Conservation (phyloP, 2,797 vertebrate genomes). For the Xenentodon cancila region DNA sequence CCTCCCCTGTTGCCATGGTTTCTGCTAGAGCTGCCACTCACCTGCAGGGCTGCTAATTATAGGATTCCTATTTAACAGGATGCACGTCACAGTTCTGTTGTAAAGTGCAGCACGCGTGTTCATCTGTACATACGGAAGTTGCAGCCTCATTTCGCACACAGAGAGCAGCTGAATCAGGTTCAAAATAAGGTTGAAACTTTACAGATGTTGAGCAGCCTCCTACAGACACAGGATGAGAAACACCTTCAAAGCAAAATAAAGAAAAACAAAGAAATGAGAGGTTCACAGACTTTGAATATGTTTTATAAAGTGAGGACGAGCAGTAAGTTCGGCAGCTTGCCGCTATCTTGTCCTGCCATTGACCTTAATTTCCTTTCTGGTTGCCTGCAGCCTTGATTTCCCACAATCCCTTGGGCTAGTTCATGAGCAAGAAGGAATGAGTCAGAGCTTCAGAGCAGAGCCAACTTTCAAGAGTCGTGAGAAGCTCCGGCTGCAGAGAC, state of each 20-base stretch:
- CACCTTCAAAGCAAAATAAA: no score
- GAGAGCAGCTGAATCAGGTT: neutral
- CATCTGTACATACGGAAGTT: neutral
- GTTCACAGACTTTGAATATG: neutral
- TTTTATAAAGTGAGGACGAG: neutral
- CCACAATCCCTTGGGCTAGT: slow-evolving; percentile 60
- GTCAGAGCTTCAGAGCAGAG: slow-evolving; percentile 64
- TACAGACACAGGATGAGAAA: no score
- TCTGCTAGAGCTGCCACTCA: slow-evolving; percentile 56
- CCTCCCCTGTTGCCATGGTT: slow-evolving; percentile 66
- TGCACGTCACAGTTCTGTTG: neutral
- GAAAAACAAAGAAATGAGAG: no score
- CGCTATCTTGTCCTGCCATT: slow-evolving; percentile 34
- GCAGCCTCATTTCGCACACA: neutral
- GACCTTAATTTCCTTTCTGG: slow-evolving; percentile 60
- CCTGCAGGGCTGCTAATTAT: slow-evolving; percentile 63
- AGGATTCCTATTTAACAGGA: slow-evolving; percentile 19
- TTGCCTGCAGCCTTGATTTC: slow-evolving; percentile 62
- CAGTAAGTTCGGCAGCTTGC: slow-evolving; percentile 12
- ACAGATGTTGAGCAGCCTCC: no score
- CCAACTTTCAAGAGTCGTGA: slow-evolving; percentile 41
- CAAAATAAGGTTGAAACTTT: neutral
- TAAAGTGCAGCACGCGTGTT: neutral
- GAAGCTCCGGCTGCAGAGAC: slow-evolving; percentile 7
- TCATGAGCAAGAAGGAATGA: slow-evolving; percentile 60